Evolutionary conservation across 2,113 vertebrate genomes (phyloP).

Genomic region (Nipponia nippon): DNA sequence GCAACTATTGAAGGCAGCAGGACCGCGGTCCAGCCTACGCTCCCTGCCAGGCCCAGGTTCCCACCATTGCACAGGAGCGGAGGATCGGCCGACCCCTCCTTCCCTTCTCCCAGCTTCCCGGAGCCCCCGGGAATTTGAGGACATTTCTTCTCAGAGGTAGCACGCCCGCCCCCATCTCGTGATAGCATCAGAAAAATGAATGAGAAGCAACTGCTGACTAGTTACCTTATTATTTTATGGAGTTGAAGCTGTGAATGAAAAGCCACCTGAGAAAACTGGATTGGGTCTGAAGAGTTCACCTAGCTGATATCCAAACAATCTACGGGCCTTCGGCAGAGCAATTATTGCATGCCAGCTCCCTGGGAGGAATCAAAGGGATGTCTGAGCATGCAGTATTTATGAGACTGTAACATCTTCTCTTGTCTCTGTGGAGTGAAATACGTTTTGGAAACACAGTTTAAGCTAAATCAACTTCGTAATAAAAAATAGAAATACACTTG

Average conservation of each 20-base stretch:
- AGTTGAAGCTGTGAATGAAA: conserved; percentile 2
- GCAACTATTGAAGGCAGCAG: not conserved
- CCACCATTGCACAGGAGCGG: not conserved
- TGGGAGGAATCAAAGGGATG: conserved; percentile 1
- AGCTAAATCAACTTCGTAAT: conserved; percentile 9
- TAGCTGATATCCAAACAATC: not conserved
- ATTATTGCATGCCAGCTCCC: not conserved
- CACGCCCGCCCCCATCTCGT: not conserved
- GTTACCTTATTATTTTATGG: not conserved
- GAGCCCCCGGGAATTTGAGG: not conserved
- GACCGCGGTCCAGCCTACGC: not conserved
- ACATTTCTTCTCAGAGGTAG: not conserved
- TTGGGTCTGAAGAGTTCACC: not conserved
- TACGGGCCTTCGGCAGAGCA: not conserved
- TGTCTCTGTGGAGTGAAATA: not conserved
- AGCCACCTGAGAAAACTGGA: not conserved
- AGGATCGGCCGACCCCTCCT: not conserved
- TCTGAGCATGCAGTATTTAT: not conserved
- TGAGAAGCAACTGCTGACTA: not conserved
- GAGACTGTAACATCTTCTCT: not conserved
- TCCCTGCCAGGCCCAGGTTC: not conserved
- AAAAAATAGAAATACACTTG: not conserved
- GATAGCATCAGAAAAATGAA: not conserved
- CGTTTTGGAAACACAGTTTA: not conserved
- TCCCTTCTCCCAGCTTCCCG: not conserved